Evolutionary conservation across 2,113 vertebrate genomes (phyloP).

Genomic region (Nymphicus hollandicus): DNA sequence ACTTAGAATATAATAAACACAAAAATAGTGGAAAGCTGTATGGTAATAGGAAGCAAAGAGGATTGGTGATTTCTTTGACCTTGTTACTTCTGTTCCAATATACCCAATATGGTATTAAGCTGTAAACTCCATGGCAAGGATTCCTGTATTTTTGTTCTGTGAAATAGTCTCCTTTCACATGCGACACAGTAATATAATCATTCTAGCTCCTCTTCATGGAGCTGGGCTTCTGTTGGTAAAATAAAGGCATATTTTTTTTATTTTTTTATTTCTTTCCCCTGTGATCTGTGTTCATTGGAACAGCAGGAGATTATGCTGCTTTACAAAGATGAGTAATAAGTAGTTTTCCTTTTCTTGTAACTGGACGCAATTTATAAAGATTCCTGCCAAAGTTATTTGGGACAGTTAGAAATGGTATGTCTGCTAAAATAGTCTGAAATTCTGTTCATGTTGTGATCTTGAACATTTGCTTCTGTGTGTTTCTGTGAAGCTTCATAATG

Average conservation of each 20-base stretch:
- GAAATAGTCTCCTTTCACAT: background rate
- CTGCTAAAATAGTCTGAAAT: background rate
- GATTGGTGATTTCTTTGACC: background rate
- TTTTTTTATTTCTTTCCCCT: background rate
- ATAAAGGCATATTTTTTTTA: background rate
- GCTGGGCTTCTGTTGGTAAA: background rate
- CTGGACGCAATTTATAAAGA: background rate
- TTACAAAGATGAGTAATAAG: background rate
- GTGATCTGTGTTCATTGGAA: background rate
- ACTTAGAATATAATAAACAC: background rate
- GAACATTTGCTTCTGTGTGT: background rate
- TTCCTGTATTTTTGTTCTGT: background rate
- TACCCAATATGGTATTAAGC: background rate
- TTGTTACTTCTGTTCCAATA: background rate
- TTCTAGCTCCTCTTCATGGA: background rate
- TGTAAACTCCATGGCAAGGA: background rate
- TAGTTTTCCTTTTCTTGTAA: background rate
- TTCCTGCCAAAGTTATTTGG: constrained; percentile 5
- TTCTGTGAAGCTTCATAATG: background rate
- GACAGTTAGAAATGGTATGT: background rate
- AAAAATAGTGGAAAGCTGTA: background rate
- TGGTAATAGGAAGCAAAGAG: background rate
- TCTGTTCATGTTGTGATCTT: background rate
- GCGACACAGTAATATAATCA: background rate
- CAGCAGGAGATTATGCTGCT: background rate